Conservation (phyloP, 2,888 invertebrate species). For the Apotomis capreana region DNA sequence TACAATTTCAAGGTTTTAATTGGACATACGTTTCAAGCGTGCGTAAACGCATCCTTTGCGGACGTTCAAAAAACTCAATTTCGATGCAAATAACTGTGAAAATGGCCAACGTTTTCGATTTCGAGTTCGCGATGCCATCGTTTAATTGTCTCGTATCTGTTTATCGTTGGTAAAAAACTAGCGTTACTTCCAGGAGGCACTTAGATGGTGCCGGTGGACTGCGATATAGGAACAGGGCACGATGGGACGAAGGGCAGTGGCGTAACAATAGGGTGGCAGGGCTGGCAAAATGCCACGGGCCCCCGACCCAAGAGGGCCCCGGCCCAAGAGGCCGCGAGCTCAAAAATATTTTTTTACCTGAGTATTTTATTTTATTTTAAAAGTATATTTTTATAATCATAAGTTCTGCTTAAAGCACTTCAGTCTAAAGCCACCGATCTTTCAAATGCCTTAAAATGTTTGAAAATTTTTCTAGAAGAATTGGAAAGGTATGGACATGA, state of each 20-base stretch:
- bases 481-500: too few relatives aligned
- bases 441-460: too few relatives aligned
- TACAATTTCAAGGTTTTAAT: slow-evolving; percentile 58
- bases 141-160: slow-evolving; percentile 67
- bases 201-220: slow-evolving; percentile 2
- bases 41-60: slow-evolving; percentile 70
- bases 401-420: too few relatives aligned
- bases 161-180: slow-evolving; percentile 69
- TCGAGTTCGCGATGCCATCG: slow-evolving; percentile 67
- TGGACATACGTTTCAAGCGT: slow-evolving; percentile 69
- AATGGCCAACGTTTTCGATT: slow-evolving; percentile 70
- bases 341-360: too few relatives aligned
- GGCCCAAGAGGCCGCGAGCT: too few relatives aligned
- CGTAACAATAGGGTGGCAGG: too few relatives aligned
- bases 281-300: too few relatives aligned
- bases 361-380: too few relatives aligned
- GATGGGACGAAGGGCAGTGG: slow-evolving; percentile 19
- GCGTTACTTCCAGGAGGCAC: slow-evolving; percentile 62
- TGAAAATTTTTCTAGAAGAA: too few relatives aligned
- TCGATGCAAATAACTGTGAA: slow-evolving; percentile 73
- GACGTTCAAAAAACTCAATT: slow-evolving; percentile 68
- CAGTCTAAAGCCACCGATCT: too few relatives aligned
- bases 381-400: too few relatives aligned
- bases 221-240: slow-evolving; percentile 20
- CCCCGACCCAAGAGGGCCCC: too few relatives aligned